Evolutionary conservation across 2,113 vertebrate genomes (phyloP), one percentile per base, ranked within the genome.

Genomic region (Rhineura floridana): DNA sequence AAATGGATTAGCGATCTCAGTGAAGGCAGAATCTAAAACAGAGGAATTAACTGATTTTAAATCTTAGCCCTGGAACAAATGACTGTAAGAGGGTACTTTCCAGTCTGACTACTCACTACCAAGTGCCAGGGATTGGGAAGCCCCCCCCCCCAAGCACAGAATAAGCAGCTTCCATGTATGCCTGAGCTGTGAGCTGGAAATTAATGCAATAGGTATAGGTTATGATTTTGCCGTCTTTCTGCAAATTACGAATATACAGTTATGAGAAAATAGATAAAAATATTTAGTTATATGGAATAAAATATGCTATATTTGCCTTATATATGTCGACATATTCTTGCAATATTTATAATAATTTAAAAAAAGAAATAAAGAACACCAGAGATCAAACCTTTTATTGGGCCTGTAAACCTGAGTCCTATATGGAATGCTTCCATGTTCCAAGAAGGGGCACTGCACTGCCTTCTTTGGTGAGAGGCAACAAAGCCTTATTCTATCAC

Each of bases 401-500:
- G 59, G 36, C 80, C 59, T 44, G 59, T 28, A 91, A 75, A 10
- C 1, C 52, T 33, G 59, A 86, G 48, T 77, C 75, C 44, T n/a
- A n/a, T n/a, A n/a, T n/a, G 76, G 50, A 44, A 72, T 85, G 91
- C 77, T 44, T 87, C 39, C 48, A 55, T 80, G 80, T 62, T 89
- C 36, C 87, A 88, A 42, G 80, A 81, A 63, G 12, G 39, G 19
- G 8, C 36, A 81, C 21, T 62, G 39, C 39, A 63, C 44, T 42
- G 59, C 59, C 80, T 81, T 81, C 59, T 63, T 44, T 65, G 80
- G 59, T 63, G 39, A 0, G 0, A 0, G 13, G 85, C 70, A 73
- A 7, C 89, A 88, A 86, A 84, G 59, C n/a, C 70, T 69, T 50
- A 65, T 52, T 90, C n/a, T n/a, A 88, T 90, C 84, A 50, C 70